Percentiles rank a stretch among this genome's conserved stretches.
phyloP scores from a whole-genome alignment of 2,888 invertebrate genomes.

The Tenthredo scrophulariae region DNA sequence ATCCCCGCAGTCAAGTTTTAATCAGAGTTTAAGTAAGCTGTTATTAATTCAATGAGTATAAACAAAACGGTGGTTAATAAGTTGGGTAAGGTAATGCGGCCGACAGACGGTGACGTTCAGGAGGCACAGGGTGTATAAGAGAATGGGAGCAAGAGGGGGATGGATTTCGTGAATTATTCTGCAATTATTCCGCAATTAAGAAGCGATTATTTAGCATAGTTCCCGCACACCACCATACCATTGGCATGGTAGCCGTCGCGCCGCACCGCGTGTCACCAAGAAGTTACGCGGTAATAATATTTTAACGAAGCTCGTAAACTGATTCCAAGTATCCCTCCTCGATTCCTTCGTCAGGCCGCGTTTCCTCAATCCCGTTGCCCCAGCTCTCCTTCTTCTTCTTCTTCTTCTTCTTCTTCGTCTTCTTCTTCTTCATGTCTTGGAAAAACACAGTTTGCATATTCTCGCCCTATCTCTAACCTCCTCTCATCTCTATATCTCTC shows the following conservation, averaged over 20 bases:
- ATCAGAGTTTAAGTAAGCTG: no score
- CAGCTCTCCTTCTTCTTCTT: conserved; percentile 27
- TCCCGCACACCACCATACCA: not conserved
- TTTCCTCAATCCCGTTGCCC: conserved; percentile 40
- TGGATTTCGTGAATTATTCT: conserved; percentile 66
- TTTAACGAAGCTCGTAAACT: conserved; percentile 77
- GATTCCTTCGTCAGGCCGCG: conserved; percentile 3
- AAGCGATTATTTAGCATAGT: conserved; percentile 77
- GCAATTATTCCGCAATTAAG: conserved; percentile 77
- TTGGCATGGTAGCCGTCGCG: not conserved
- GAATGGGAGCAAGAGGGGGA: not conserved
- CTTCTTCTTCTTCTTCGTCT: conserved; percentile 14
- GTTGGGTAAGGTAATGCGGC: conserved; percentile 57
- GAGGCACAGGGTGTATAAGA: not conserved
- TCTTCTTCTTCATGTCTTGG: conserved; percentile 59
- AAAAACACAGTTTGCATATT: conserved; percentile 76
- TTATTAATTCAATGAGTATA: conserved; percentile 30
- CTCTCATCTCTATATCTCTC: conserved; percentile 45
- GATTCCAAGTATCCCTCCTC: conserved; percentile 68
- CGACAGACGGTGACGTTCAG: conserved; percentile 56
- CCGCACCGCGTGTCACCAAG: conserved; percentile 74
- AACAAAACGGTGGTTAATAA: conserved; percentile 25
- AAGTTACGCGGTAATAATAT: conserved; percentile 76
- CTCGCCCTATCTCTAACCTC: conserved; percentile 63
- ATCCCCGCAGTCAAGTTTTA: no score